Conservation (phyloP, 2,113 vertebrate species). For the Neogale vison region DNA sequence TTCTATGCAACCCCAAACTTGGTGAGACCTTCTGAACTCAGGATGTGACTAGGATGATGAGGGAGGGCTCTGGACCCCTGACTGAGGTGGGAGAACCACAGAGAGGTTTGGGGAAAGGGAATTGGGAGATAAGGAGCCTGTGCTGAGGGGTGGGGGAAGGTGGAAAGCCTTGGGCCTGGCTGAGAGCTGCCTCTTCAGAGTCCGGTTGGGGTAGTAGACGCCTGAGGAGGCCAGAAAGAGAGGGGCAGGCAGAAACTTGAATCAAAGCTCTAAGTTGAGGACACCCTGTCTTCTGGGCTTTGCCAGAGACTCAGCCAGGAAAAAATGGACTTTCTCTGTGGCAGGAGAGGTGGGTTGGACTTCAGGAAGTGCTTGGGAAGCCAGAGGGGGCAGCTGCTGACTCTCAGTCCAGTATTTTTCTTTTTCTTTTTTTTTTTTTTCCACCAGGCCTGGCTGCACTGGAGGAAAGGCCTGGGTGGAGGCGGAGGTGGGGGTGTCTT, state of each 20-base stretch:
- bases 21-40: background rate
- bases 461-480: background rate
- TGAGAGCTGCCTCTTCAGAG: background rate
- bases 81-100: background rate
- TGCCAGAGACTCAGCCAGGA: background rate
- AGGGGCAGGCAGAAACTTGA: background rate
- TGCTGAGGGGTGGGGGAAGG: rapidly evolving
- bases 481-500: background rate
- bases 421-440: too few relatives aligned
- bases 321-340: background rate
- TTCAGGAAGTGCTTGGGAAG: background rate
- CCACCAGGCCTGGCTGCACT: background rate
- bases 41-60: background rate
- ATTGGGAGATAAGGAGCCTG: background rate
- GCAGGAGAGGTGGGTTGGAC: background rate
- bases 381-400: background rate
- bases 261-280: background rate
- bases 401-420: background rate
- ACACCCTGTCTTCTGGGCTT: background rate
- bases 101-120: background rate
- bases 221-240: background rate
- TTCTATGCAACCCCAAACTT: background rate
- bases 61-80: background rate
- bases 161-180: background rate
- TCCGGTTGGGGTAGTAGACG: background rate